Evolutionary conservation across 2,797 vertebrate species (phyloP).

Genomic region (Molossus molossus): DNA sequence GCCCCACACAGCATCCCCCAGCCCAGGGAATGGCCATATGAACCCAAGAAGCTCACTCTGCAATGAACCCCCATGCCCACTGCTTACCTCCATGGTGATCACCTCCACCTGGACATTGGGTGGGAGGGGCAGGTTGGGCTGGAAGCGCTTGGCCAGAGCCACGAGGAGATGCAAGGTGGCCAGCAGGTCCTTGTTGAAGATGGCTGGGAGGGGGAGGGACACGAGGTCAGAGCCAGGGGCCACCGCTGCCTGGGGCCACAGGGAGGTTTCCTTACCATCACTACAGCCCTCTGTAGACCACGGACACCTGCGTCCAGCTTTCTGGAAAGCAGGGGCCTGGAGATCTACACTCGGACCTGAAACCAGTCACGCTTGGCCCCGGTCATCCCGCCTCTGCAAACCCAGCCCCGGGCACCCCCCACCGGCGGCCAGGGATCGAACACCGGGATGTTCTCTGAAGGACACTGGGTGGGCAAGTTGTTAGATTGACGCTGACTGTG

Average conservation of each 20-base stretch:
- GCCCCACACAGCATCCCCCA: fast-evolving
- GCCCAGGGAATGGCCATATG: fast-evolving
- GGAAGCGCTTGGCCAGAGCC: slow-evolving; percentile 93
- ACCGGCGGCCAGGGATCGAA: fast-evolving
- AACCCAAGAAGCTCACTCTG: fast-evolving
- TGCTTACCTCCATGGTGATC: slow-evolving; percentile 92
- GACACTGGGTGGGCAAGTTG: fast-evolving
- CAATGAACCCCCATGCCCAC: fast-evolving
- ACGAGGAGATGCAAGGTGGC: slow-evolving; percentile 96
- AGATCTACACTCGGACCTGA: not conserved
- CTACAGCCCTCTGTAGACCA: too few relatives aligned
- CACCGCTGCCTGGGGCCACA: fast-evolving
- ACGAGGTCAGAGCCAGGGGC: not conserved
- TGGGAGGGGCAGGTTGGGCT: slow-evolving; percentile 93
- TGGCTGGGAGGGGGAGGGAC: slow-evolving; percentile 88
- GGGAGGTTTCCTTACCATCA: fast-evolving
- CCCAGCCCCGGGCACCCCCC: fast-evolving
- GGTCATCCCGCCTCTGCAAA: fast-evolving
- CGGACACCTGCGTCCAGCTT: not conserved
- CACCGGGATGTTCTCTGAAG: fast-evolving
- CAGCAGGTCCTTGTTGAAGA: slow-evolving; percentile 95
- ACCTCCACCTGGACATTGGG: slow-evolving; percentile 93
- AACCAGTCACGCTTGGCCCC: fast-evolving
- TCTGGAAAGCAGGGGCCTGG: not conserved
- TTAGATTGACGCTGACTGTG: not conserved